A percentile compares a stretch with the other conserved stretches of the same genome.
These are phyloP conservation scores for Sesamia nonagrioides DNA, from an alignment of 1,140 invertebrate genomes.

Conservation along the genomic window DNA sequence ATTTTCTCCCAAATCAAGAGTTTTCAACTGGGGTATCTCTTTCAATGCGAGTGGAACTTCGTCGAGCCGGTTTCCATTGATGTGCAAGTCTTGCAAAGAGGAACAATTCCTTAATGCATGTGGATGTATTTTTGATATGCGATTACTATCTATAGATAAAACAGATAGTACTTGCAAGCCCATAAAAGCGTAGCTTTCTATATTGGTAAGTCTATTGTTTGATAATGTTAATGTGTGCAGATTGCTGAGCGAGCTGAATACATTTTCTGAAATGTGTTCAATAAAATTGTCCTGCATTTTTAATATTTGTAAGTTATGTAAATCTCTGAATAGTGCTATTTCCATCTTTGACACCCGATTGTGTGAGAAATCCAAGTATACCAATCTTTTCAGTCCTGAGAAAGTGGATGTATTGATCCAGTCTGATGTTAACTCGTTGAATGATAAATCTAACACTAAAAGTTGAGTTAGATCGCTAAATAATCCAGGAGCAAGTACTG, in stretches of 20 bases:
- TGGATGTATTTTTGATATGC: slow-evolving; percentile 92
- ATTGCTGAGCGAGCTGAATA: slow-evolving; percentile 93
- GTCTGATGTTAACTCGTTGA: slow-evolving; percentile 94
- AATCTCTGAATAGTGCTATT: slow-evolving; percentile 92
- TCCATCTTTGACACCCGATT: slow-evolving; percentile 94
- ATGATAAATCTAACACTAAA: slow-evolving; percentile 93
- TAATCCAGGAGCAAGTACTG: slow-evolving; percentile 94
- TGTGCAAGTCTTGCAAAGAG: slow-evolving; percentile 94
- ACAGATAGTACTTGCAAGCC: slow-evolving; percentile 93
- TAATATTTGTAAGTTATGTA: slow-evolving; percentile 94
- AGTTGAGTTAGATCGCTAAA: slow-evolving; percentile 94
- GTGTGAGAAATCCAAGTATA: slow-evolving; percentile 93
- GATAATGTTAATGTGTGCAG: slow-evolving; percentile 95
- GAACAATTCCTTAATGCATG: slow-evolving; percentile 95
- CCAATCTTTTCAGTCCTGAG: slow-evolving; percentile 92
- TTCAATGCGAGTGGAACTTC: slow-evolving; percentile 94
- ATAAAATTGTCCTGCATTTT: slow-evolving; percentile 95
- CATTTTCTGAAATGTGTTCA: slow-evolving; percentile 93
- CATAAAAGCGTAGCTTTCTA: slow-evolving; percentile 93
- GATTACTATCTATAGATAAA: slow-evolving; percentile 95
- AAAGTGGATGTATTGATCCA: slow-evolving; percentile 97
- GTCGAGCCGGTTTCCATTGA: slow-evolving; percentile 95
- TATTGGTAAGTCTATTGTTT: slow-evolving; percentile 93
- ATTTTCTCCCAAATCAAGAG: slow-evolving; percentile 96
- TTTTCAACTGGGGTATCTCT: slow-evolving; percentile 93